Percentiles rank a stretch among this genome's conserved stretches.
phyloP scores from a whole-genome alignment of 2,888 invertebrate genomes.

The Drosophila neutralis region DNA sequence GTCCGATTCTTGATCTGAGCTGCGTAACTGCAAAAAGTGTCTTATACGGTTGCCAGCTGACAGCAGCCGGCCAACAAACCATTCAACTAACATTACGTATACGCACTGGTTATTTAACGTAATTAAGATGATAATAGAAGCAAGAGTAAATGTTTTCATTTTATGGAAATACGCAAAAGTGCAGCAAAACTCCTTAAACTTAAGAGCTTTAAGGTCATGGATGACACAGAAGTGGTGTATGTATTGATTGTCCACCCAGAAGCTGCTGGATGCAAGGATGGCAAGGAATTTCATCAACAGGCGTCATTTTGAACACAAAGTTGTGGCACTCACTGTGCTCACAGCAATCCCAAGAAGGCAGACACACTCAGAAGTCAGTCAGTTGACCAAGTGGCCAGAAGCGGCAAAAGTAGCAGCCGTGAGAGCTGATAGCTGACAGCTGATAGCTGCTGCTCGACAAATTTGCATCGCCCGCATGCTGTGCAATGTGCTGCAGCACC shows the following conservation, averaged over 20 bases:
- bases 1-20: background rate
- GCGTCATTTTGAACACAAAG: constrained; percentile 12
- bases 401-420: constrained; percentile 18
- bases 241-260: background rate
- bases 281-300: constrained; percentile 2
- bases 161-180: background rate
- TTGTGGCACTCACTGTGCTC: constrained; percentile 2
- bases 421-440: constrained; percentile 18
- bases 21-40: background rate
- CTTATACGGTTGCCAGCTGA: background rate
- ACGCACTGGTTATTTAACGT: background rate
- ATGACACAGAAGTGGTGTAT: background rate
- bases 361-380: constrained; percentile 8
- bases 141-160: background rate
- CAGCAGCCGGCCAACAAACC: background rate
- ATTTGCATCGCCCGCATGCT: constrained; percentile 50
- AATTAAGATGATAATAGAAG: background rate
- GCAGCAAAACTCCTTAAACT: background rate
- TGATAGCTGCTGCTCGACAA: constrained; percentile 28
- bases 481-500: constrained; percentile 5
- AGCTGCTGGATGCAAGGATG: background rate
- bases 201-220: background rate
- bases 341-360: constrained; percentile 16
- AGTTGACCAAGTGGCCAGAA: constrained; percentile 5
- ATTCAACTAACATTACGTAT: background rate